Conservation (phyloP, 2,797 vertebrate species). For the Peromyscus melanophrys region DNA sequence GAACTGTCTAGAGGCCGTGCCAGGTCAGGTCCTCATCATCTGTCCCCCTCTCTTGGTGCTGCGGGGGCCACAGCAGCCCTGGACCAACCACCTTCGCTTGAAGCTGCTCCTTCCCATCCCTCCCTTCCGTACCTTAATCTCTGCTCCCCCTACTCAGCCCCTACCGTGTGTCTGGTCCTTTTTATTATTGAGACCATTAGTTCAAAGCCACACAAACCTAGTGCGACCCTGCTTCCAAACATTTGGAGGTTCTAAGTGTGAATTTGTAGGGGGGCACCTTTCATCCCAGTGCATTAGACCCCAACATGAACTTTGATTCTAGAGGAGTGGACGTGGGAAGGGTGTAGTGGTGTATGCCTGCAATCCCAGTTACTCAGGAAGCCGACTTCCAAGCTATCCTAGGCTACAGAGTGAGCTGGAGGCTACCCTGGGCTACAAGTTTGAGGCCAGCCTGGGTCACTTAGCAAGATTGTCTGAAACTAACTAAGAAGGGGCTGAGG, state of each 20-base stretch:
- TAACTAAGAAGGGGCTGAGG: neutral
- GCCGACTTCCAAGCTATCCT: neutral
- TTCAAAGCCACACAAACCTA: neutral
- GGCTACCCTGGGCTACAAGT: neutral
- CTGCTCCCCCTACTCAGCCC: neutral
- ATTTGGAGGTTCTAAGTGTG: neutral
- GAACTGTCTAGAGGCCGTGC: neutral
- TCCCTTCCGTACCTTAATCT: accelerated
- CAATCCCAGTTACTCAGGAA: neutral
- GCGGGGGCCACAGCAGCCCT: neutral
- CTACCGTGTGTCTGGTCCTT: neutral
- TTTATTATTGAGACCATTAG: neutral
- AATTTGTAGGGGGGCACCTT: neutral
- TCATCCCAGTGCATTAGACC: neutral
- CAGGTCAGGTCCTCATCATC: neutral
- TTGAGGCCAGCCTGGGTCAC: neutral
- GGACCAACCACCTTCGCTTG: neutral
- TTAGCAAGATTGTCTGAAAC: neutral
- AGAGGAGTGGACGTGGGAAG: neutral
- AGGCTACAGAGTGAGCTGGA: neutral
- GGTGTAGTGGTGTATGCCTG: neutral
- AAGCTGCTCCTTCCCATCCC: accelerated
- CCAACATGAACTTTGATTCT: neutral
- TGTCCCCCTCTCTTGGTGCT: neutral
- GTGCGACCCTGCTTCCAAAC: neutral